Base-by-base conservation (phyloP, 2,113 vertebrate species). In the Eurypyga helias region DNA sequence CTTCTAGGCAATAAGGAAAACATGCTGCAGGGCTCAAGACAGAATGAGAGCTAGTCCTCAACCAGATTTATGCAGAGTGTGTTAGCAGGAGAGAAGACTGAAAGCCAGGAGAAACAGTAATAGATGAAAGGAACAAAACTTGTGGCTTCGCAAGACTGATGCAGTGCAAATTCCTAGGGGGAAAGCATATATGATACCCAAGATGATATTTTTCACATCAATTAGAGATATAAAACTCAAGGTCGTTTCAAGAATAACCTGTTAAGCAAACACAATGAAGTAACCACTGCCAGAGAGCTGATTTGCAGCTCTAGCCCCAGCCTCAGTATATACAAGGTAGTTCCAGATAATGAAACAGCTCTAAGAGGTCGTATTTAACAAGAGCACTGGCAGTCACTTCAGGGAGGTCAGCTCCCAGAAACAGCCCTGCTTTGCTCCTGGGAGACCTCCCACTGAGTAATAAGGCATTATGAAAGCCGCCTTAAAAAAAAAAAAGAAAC, bases 91-190 rank as follows among this genome's bases (percentile, higher is more conserved):
- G 26, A 61, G 54, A 88, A 49, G 21, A 45, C 29, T 43, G 46
- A 84, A 89, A 93, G 73, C 21, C 77, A 82, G 83, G 38, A 76
- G 90, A 86, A 93, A 91, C 48, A 93, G 0, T 8, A 65, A 45
- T 0, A 87, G 60, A 87, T 45, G 28, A 95, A 87, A 91, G 51
- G 48, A 96, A 45, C 15, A 71, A 14, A 97, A 93, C 38, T 1
- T 19, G 83, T 52, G 55, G 64, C 43, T 81, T 55, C 36, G 60
- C 77, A 75, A 70, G 46, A 20, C 72, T n/a, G 24, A 90, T 36
- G 48, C 38, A 73, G 54, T 0, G 0, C 6, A 0, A 58, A 61
- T 36, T 73, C 76, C 69, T 29, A 4, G 4, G 60, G 46, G 46
- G 52, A 41, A 43, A 71, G 64, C 60, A 64, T 28, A 6, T 66